phyloP scores from a whole-genome alignment of 2,888 invertebrate genomes.

The Gari tellinella region DNA sequence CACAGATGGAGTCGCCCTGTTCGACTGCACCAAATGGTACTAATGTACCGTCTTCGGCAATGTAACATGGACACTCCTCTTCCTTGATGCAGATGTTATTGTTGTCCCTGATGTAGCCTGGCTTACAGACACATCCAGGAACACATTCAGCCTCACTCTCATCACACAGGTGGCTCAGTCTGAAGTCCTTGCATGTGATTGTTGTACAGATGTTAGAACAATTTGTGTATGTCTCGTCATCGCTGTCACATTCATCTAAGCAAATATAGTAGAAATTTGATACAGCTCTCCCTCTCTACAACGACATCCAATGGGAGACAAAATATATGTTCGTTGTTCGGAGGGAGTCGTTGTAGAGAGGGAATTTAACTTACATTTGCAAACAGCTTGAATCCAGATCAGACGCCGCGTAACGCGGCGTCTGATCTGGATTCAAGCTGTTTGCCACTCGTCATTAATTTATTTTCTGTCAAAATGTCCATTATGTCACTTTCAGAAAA shows the following conservation, averaged over 20 bases:
- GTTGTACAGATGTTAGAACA: conserved; percentile 27
- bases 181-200: conserved; percentile 25
- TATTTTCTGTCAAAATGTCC: too few relatives aligned
- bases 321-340: too few relatives aligned
- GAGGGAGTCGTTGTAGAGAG: too few relatives aligned
- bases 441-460: too few relatives aligned
- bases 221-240: conserved; percentile 20
- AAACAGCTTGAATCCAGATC: too few relatives aligned
- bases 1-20: conserved; percentile 21
- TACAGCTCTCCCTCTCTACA: too few relatives aligned
- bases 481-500: too few relatives aligned
- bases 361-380: too few relatives aligned
- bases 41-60: conserved; percentile 15
- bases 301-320: too few relatives aligned
- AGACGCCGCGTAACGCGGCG: too few relatives aligned
- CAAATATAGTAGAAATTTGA: not conserved
- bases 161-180: conserved; percentile 22
- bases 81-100: conserved; percentile 31
- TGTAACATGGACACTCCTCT: conserved; percentile 49
- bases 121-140: conserved; percentile 37
- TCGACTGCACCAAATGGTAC: conserved; percentile 31
- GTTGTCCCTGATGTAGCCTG: conserved; percentile 35
- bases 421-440: too few relatives aligned
- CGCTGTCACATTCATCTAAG: conserved; percentile 10
- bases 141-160: conserved; percentile 34